Conservation (phyloP, 2,888 invertebrate genomes). For the Drosophila parthenogenetica region DNA sequence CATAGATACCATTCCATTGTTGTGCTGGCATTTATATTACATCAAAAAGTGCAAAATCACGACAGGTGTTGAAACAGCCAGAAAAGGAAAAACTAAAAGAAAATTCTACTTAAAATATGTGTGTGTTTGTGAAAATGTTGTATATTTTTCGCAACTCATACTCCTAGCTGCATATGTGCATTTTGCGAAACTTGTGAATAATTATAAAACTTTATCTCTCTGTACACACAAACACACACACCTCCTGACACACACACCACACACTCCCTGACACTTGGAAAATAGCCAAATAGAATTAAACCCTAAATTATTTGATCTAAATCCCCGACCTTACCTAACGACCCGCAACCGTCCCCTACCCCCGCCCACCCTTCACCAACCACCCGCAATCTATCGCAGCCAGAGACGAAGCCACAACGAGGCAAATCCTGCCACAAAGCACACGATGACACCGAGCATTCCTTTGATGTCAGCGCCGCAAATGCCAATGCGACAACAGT, state of each 20-base stretch:
- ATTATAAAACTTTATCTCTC: constrained; percentile 62
- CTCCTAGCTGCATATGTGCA: not conserved
- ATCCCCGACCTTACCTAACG: constrained; percentile 10
- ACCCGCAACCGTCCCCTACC: constrained; percentile 11
- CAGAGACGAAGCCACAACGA: constrained; percentile 54
- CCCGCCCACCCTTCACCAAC: not conserved
- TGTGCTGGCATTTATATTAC: constrained; percentile 51
- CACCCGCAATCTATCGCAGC: constrained; percentile 50
- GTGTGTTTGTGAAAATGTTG: not conserved
- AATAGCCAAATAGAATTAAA: constrained; percentile 79
- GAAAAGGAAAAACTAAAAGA: constrained; percentile 4
- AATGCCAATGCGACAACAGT: constrained; percentile 50
- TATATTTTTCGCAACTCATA: constrained; percentile 36
- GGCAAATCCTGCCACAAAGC: constrained; percentile 73
- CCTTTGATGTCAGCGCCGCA: constrained; percentile 57
- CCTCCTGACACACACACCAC: constrained; percentile 24
- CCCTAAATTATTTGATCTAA: constrained; percentile 77
- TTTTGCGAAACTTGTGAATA: constrained; percentile 44
- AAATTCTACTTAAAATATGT: not conserved
- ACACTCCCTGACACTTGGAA: constrained; percentile 42
- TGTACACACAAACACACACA: constrained; percentile 38
- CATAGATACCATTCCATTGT: constrained; percentile 16
- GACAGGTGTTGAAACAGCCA: constrained; percentile 46
- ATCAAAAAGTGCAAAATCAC: constrained; percentile 51
- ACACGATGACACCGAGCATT: constrained; percentile 57